Evolutionary conservation across 2,797 vertebrate species (phyloP), one percentile per base, ranked within the genome.

Genomic region (Pipistrellus pipistrellus): DNA sequence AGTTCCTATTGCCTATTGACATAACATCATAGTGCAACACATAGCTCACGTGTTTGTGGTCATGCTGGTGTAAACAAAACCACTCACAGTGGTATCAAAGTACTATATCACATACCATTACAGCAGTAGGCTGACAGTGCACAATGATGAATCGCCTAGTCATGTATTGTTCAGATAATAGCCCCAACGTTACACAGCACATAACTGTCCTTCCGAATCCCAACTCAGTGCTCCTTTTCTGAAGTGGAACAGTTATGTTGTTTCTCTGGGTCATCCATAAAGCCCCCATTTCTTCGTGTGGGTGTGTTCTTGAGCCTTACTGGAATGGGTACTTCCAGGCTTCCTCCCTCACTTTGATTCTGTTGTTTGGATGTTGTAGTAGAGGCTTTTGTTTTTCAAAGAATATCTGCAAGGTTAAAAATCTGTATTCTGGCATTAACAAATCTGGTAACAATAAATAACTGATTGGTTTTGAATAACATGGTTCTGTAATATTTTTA

Each of bases 401-500:
- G 30, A 75, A 9, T 59, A 15, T 48, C 18, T 90, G n/a, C 10
- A 59, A 72, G 8, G 18, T 55, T 46, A 6, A 55, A 55, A 69
- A 46, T 84, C 57, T 30, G 53, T 73, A 78, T 57, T 80, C 13
- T 85, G 20, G 8, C 12, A 25, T 81, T 44, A 85, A 35, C 38
- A n/a, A 20, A 32, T 80, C 51, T 83, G 62, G 38, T 83, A 20
- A 64, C 12, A 30, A 17, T 8, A 64, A 32, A 2, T 77, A 57
- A 51, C 44, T 41, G 46, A 41, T 25, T 85, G 66, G 14, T 46
- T 85, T 93, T 41, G 41, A 62, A 27, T 97, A 83, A 92, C 20
- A 12, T 62, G 66, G 9, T n/a, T 90, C 59, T 92, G 3, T 97
- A 0, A 80, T 88, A 25, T 94, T 32, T 95, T 97, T 20, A 91